Evolutionary conservation across 23 tunicate species (phyloP), one percentile per base, ranked within the genome.

Genomic region (Clavelina lepadiformis): DNA sequence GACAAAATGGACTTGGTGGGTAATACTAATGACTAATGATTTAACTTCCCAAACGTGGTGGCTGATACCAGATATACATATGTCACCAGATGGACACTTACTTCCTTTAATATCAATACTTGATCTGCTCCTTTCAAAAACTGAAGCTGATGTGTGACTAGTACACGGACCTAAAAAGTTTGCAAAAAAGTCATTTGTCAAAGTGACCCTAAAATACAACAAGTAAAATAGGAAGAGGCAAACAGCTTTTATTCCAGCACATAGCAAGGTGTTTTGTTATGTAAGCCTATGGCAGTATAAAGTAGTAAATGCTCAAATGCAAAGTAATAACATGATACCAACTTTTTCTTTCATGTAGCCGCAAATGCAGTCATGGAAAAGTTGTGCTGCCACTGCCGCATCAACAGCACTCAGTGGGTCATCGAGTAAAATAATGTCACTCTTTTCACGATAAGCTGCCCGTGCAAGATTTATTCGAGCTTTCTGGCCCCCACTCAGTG

Each of bases 331-430:
- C 15, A 35, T 18, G n/a, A 35, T 2, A 1, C 77, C 7, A 0
- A 75, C 91, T 38, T 66, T 80, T 32, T 80, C 34, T 51, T 65
- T 73, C 61, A 82, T 2, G 67, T 38, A 58, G 3, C 78, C 73
- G 44, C 80, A 83, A 20, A 82, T 82, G 52, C 91, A 82, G 7
- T 58, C 29, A 22, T 68, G 41, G 35, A 73, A 82, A 15, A 82
- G 24, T 20, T 75, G 58, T 4, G 52, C 62, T 7, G 80, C 86
- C 31, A 86, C 95, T 24, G 50, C n/a, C 2, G 81, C 56, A 65
- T 86, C 95, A 5, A 86, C 76, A n/a, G 95, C 95, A 72, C 80
- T 58, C 35, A 86, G 65, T 27, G 95, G 95, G 60, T 86, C 87
- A 57, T 86, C 95, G 27, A 86, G 35, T 35, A 86, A 54, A 23